phyloP scores from a whole-genome alignment of 1,140 invertebrate genomes.

The Magallana angulata region DNA sequence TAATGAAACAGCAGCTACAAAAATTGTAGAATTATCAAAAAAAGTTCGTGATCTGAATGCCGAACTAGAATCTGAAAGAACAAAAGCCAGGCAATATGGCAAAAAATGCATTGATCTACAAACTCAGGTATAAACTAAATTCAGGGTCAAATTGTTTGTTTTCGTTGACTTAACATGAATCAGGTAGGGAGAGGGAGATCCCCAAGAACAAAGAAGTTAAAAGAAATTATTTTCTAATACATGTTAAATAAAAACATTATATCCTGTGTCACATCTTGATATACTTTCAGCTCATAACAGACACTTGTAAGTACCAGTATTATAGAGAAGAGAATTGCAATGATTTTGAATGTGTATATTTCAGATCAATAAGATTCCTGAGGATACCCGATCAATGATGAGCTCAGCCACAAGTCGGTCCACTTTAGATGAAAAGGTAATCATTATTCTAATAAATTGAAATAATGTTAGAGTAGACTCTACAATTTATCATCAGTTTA shows the following conservation, averaged over 20 bases:
- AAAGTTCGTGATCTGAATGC: constrained; percentile 78
- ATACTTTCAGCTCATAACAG: no score
- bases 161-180: no score
- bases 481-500: no score
- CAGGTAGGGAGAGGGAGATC: no score
- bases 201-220: no score
- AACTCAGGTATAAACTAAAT: constrained; percentile 65
- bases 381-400: constrained; percentile 59
- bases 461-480: no score
- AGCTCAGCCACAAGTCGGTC: constrained; percentile 65
- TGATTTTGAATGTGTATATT: constrained; percentile 10
- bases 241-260: no score
- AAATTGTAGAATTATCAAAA: constrained; percentile 79
- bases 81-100: constrained; percentile 74
- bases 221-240: no score
- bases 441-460: no score
- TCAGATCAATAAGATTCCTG: constrained; percentile 56
- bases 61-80: constrained; percentile 77
- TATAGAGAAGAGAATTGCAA: no score
- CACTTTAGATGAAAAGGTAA: constrained; percentile 66
- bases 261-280: no score
- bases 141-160: not conserved
- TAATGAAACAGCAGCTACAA: constrained; percentile 78
- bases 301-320: no score
- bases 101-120: constrained; percentile 78